Evolutionary conservation across 2,888 invertebrate species (phyloP).

Genomic region (Ypsolopha sequella): DNA sequence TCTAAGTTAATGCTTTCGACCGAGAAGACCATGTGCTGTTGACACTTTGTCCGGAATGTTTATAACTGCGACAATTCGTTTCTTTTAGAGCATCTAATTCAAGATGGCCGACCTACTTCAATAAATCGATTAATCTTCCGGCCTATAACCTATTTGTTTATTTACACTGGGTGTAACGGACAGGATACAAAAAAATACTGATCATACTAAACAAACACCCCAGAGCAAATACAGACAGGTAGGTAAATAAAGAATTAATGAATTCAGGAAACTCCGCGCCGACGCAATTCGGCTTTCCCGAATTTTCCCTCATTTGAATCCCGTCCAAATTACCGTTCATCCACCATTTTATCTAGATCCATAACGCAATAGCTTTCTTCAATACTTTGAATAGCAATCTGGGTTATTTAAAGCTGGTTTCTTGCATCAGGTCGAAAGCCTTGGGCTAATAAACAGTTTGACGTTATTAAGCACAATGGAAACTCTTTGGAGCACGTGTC

Average conservation of each 20-base stretch:
- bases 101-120: too few relatives aligned
- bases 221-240: too few relatives aligned
- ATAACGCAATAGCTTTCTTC: not conserved
- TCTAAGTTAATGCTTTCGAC: too few relatives aligned
- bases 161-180: not conserved
- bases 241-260: too few relatives aligned
- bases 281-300: not conserved
- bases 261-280: too few relatives aligned
- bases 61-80: too few relatives aligned
- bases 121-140: too few relatives aligned
- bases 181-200: not conserved
- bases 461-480: constrained; percentile 4
- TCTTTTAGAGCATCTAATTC: too few relatives aligned
- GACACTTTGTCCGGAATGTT: too few relatives aligned
- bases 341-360: not conserved
- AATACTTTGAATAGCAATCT: not conserved
- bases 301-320: not conserved
- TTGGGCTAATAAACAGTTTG: constrained; percentile 10
- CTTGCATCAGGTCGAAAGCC: constrained; percentile 7
- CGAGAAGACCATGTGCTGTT: too few relatives aligned
- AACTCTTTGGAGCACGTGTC: constrained; percentile 10
- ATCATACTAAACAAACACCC: not conserved
- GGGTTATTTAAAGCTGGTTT: not conserved
- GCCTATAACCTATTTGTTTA: not conserved
- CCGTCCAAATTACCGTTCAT: not conserved